Percentiles rank a stretch among this genome's conserved stretches.
Conservation (phyloP, 2,797 vertebrate genomes). For the Hippoglossus hippoglossus region DNA sequence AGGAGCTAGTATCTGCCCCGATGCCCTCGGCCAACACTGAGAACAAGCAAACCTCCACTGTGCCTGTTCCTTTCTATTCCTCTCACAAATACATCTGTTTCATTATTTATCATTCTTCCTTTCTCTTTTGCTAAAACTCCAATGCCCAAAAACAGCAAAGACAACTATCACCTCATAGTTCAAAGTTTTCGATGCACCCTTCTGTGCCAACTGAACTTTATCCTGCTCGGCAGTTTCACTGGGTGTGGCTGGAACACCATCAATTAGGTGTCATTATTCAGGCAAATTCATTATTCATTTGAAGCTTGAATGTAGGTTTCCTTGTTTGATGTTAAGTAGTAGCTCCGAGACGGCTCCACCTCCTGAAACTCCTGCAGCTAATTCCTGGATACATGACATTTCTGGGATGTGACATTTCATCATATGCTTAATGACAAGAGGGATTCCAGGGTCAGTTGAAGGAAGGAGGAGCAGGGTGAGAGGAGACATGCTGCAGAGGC, state of each 20-base stretch:
- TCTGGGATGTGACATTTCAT: constrained; percentile 31
- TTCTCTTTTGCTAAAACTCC: neutral
- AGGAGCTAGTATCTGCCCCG: constrained; percentile 32
- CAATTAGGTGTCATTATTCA: constrained; percentile 1
- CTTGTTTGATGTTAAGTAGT: neutral
- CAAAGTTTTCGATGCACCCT: neutral
- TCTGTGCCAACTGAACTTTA: constrained; percentile 22
- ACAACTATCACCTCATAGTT: neutral
- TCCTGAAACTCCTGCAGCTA: neutral
- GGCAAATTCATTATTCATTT: neutral
- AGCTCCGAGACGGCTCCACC: neutral
- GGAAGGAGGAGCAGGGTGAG: constrained; percentile 1
- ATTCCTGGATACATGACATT: constrained; percentile 22
- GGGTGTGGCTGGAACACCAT: constrained; percentile 25
- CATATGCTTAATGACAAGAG: neutral
- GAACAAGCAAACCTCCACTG: constrained; percentile 51
- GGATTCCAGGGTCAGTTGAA: neutral
- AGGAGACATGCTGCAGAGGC: neutral
- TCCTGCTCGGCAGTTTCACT: constrained; percentile 3
- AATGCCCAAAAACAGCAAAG: neutral
- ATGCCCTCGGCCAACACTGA: constrained; percentile 58
- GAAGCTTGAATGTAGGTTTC: neutral
- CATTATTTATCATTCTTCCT: constrained; percentile 1
- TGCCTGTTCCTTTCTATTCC: constrained; percentile 7
- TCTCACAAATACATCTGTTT: constrained; percentile 12